Evolutionary conservation across 2,113 vertebrate genomes (phyloP).

Genomic region (Amblyopsis rosae): DNA sequence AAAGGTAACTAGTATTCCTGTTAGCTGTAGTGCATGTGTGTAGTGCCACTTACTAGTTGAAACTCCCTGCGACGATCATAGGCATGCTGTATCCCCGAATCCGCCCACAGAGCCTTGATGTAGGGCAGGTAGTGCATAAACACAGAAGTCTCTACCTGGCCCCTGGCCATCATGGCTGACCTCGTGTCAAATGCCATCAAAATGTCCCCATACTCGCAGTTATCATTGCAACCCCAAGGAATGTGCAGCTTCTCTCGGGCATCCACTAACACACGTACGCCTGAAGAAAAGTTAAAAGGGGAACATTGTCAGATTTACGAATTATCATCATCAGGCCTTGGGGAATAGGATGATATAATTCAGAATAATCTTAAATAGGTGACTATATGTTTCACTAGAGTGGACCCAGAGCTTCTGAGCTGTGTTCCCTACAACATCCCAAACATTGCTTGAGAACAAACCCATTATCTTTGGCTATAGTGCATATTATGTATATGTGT

Average conservation of each 20-base stretch:
- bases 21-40: neutral
- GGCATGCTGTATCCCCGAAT: conserved; percentile 91
- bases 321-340: neutral
- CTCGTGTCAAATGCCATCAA: conserved; percentile 95
- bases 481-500: neutral
- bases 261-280: conserved; percentile 92
- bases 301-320: neutral
- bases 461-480: neutral
- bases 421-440: neutral
- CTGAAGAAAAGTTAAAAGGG: conserved; percentile 64
- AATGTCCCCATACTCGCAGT: conserved; percentile 84
- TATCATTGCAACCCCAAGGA: conserved; percentile 88
- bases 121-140: conserved; percentile 86
- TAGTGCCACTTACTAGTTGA: conserved; percentile 86
- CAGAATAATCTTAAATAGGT: neutral
- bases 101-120: conserved; percentile 86
- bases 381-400: neutral
- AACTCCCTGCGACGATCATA: conserved; percentile 95
- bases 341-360: neutral
- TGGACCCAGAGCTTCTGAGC: neutral
- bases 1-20: neutral
- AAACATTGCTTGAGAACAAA: neutral
- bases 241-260: conserved; percentile 98
- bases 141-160: conserved; percentile 85
- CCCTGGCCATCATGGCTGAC: conserved; percentile 79